These are phyloP conservation scores for Triplophysa rosa DNA, from an alignment of 2,113 vertebrate species.

Conservation along the genomic window DNA sequence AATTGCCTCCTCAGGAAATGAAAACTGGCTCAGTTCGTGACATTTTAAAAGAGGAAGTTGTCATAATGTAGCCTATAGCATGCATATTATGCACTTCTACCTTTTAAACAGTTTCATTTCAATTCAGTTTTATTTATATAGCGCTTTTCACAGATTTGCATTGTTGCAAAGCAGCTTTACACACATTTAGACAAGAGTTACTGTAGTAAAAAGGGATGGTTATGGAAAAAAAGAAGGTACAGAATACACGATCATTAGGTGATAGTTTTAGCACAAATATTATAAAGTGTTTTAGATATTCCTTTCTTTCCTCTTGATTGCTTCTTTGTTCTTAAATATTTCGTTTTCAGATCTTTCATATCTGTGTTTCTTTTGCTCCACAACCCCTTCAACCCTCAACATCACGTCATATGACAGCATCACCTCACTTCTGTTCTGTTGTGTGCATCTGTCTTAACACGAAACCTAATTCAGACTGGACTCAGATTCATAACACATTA, in stretches of 20 bases:
- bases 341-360: no score
- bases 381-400: background rate
- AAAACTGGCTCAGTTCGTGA: slow-evolving; percentile 54
- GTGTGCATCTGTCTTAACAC: background rate
- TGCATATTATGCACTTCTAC: background rate
- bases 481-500: background rate
- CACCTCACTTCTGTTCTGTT: slow-evolving; percentile 3
- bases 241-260: background rate
- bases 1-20: slow-evolving; percentile 54
- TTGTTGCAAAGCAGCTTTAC: no score
- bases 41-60: slow-evolving; percentile 49
- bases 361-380: no score
- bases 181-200: no score
- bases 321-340: background rate
- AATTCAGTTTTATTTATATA: no score
- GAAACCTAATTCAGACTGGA: slow-evolving; percentile 13
- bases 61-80: slow-evolving; percentile 12
- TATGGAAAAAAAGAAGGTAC: background rate
- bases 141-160: no score
- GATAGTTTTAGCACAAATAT: background rate
- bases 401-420: slow-evolving; percentile 27
- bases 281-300: background rate
- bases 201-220: no score
- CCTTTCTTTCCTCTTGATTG: slow-evolving; percentile 8
- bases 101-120: background rate